Evolutionary conservation across 1,140 invertebrate genomes (phyloP).

Genomic region (Euglossa dilemma): DNA sequence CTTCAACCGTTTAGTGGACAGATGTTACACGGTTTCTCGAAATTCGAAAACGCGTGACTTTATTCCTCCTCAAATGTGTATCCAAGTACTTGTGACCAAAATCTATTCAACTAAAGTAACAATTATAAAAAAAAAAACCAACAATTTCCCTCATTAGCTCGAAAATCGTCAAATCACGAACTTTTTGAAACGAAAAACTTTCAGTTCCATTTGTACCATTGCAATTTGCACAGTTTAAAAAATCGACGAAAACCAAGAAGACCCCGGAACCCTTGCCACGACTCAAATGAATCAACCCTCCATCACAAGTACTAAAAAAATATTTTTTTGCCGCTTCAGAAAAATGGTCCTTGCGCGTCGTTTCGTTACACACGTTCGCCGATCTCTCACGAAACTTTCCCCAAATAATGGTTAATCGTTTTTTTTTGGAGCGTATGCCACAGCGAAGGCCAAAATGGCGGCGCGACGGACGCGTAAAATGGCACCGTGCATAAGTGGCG

Average conservation of each 20-base stretch:
- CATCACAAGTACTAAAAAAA: neutral
- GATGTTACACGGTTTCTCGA: neutral
- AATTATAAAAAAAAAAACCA: no score
- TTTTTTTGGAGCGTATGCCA: neutral
- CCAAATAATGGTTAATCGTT: neutral
- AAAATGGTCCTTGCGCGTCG: neutral
- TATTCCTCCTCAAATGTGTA: no score
- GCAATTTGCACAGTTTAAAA: neutral
- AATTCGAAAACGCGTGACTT: neutral
- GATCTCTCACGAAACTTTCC: neutral
- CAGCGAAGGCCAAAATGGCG: neutral
- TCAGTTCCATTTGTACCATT: no score
- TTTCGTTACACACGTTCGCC: neutral
- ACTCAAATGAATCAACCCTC: neutral
- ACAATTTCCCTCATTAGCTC: no score
- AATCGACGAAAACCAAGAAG: neutral
- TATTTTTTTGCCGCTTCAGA: no score
- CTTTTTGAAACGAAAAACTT: no score
- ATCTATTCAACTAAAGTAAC: neutral
- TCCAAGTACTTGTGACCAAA: neutral
- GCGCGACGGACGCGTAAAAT: neutral
- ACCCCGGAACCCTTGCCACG: neutral
- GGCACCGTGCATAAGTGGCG: neutral
- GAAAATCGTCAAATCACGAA: no score
- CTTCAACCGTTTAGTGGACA: neutral